Percentiles rank a stretch among this genome's conserved stretches.
These are phyloP conservation scores for Pampusana beccarii DNA, from an alignment of 2,113 vertebrate genomes.

Conservation along the genomic window DNA sequence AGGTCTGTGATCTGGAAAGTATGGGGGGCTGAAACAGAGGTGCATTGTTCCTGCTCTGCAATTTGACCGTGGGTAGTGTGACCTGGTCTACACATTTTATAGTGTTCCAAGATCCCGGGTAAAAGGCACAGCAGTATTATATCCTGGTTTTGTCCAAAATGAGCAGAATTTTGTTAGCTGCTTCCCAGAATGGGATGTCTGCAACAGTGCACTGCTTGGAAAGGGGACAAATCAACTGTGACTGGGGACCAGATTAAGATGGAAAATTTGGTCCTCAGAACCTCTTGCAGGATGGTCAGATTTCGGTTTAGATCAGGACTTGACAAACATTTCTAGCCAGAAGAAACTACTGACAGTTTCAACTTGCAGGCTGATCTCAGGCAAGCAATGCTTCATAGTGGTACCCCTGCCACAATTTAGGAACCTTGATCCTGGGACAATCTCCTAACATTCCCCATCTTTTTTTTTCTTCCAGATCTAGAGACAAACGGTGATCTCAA, in stretches of 20 bases:
- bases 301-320: not conserved
- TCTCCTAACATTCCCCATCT: conserved; percentile 22
- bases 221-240: not conserved
- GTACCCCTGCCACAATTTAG: not conserved
- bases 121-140: not conserved
- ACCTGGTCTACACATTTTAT: not conserved
- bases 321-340: not conserved
- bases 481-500: conserved; percentile 92
- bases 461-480: conserved; percentile 86
- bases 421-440: not conserved
- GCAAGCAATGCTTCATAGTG: not conserved
- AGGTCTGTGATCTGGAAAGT: not conserved
- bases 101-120: not conserved
- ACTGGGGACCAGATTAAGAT: not conserved
- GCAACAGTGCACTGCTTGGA: not conserved
- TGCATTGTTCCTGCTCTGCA: not conserved
- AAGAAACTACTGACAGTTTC: not conserved
- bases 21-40: not conserved
- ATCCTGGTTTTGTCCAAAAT: not conserved
- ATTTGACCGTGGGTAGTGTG: not conserved
- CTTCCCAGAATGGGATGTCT: not conserved
- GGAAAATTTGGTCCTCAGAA: not conserved
- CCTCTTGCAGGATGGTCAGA: not conserved
- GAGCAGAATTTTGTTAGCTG: not conserved
- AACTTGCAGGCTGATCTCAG: not conserved